Percentiles rank a stretch among this genome's conserved stretches.
These are phyloP conservation scores for Acanthornis magna DNA, from an alignment of 2,797 vertebrate genomes.

Conservation along the genomic window DNA sequence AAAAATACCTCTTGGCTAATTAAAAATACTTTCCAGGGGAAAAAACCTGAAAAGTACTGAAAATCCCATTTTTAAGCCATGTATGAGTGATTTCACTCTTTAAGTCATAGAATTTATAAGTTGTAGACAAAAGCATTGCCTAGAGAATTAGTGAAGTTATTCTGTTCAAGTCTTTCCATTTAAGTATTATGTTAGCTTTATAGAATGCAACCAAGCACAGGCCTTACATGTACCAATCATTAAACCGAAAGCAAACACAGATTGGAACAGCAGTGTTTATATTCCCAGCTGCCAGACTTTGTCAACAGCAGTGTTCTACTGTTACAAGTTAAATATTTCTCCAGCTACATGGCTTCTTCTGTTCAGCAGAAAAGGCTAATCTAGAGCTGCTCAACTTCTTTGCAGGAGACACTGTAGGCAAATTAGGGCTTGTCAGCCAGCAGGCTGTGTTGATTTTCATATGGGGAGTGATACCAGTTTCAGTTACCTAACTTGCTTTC, in stretches of 20 bases:
- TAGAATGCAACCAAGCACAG: background rate
- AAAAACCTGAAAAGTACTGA: background rate
- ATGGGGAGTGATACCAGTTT: background rate
- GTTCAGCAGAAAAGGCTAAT: background rate
- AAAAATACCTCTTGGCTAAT: background rate
- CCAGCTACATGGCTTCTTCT: background rate
- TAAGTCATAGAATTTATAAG: background rate
- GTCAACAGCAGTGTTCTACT: background rate
- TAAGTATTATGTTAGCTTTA: background rate
- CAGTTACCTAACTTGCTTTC: background rate
- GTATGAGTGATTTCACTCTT: background rate
- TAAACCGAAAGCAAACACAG: slow-evolving; percentile 45
- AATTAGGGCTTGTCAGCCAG: background rate
- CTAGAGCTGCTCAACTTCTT: background rate
- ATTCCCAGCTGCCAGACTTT: background rate
- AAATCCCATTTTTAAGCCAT: background rate
- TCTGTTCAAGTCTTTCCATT: background rate
- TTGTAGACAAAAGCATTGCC: background rate
- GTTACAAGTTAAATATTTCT: slow-evolving; percentile 17
- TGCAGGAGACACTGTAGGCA: background rate
- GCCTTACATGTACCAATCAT: background rate
- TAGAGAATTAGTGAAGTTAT: background rate
- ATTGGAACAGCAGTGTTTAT: background rate
- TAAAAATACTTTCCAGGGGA: background rate
- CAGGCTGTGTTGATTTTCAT: background rate